These are phyloP conservation scores for Astreopora myriophthalma DNA, from an alignment of 64 coral and sea anemone species.

Conservation along the genomic window DNA sequence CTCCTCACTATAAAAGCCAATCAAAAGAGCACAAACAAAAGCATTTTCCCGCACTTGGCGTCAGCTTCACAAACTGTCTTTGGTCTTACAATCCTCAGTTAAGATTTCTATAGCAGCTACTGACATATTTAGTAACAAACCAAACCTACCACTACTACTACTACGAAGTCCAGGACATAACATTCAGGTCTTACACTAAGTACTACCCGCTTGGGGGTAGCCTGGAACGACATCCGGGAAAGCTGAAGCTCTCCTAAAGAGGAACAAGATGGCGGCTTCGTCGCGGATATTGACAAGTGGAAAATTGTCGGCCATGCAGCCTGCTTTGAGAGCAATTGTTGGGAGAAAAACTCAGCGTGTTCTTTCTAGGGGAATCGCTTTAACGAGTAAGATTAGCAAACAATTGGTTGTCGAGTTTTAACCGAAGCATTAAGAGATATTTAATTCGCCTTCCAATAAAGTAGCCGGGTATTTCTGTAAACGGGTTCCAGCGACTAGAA, in stretches of 20 bases:
- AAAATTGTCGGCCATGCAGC: constrained; percentile 24
- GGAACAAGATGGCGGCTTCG: constrained; percentile 16
- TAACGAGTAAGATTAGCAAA: neutral
- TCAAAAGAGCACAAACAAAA: too few relatives aligned
- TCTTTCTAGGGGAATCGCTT: constrained; percentile 13
- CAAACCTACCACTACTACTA: too few relatives aligned
- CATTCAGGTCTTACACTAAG: too few relatives aligned
- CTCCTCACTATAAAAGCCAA: too few relatives aligned
- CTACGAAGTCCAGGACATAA: too few relatives aligned
- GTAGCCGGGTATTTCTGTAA: neutral
- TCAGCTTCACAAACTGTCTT: too few relatives aligned
- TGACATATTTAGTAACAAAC: too few relatives aligned
- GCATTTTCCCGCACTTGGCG: too few relatives aligned
- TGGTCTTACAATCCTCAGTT: too few relatives aligned
- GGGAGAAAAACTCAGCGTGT: neutral
- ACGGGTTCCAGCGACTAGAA: neutral
- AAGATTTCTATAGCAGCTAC: too few relatives aligned
- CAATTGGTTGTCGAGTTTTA: neutral
- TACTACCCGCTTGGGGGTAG: neutral
- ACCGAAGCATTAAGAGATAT: neutral
- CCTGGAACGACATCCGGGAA: constrained; percentile 18
- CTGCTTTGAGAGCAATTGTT: neutral
- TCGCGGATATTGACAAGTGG: constrained; percentile 15
- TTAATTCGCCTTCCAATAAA: neutral
- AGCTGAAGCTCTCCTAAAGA: neutral